phyloP scores from a whole-genome alignment of 2,888 invertebrate genomes.

The Eupithecia vulgata region DNA sequence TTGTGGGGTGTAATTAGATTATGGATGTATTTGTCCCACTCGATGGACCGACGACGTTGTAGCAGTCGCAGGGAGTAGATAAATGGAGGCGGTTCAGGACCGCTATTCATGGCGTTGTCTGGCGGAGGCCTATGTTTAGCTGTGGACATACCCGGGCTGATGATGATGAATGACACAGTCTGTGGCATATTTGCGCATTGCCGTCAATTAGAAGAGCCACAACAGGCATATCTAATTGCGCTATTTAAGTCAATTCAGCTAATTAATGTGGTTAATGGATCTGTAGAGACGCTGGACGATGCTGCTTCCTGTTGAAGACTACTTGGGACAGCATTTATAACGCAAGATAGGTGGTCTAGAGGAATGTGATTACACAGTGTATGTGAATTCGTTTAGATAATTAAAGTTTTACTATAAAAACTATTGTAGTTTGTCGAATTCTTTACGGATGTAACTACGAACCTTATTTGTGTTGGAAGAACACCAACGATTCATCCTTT shows the following conservation, averaged over 20 bases:
- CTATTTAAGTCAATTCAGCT: conserved; percentile 75
- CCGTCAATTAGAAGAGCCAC: conserved; percentile 21
- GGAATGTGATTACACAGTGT: not conserved
- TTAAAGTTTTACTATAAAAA: not conserved
- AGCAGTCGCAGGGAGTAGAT: too few relatives aligned
- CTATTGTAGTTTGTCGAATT: too few relatives aligned
- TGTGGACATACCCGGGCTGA: too few relatives aligned
- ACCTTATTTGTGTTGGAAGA: too few relatives aligned
- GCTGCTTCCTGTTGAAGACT: conserved; percentile 32
- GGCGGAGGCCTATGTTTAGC: too few relatives aligned
- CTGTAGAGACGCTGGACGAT: conserved; percentile 58
- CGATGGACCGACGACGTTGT: too few relatives aligned
- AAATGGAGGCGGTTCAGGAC: too few relatives aligned
- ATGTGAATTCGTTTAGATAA: not conserved
- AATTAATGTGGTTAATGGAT: conserved; percentile 72
- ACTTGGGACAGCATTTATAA: not conserved
- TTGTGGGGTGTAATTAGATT: too few relatives aligned
- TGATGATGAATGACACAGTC: not conserved
- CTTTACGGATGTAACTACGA: too few relatives aligned
- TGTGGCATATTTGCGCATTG: conserved; percentile 17
- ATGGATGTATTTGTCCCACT: too few relatives aligned
- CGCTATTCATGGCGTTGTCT: too few relatives aligned
- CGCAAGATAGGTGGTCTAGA: not conserved
- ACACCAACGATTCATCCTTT: too few relatives aligned
- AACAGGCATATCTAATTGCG: conserved; percentile 61